These are phyloP conservation scores for Anguilla anguilla DNA, from an alignment of 2,797 vertebrate species.

Conservation along the genomic window DNA sequence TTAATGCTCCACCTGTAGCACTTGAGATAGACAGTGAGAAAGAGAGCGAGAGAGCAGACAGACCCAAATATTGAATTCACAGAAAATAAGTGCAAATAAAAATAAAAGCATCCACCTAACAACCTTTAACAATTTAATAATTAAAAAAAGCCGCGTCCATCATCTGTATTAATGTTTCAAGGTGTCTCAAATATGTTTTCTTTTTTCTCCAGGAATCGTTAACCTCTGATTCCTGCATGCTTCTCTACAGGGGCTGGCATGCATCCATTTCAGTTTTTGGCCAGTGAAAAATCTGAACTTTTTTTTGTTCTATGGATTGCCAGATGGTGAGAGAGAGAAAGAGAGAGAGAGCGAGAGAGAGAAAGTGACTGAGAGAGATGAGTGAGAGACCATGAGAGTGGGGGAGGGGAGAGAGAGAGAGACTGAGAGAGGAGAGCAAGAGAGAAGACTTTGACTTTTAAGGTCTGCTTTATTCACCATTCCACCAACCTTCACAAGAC, in stretches of 20 bases:
- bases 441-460: too few species aligned
- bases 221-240: neutral
- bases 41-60: neutral
- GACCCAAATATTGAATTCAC: neutral
- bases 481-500: too few species aligned
- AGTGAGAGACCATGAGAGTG: neutral
- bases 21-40: too few species aligned
- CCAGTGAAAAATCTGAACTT: neutral
- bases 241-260: neutral
- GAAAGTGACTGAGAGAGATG: neutral
- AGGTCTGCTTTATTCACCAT: too few species aligned
- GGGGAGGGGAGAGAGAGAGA: neutral
- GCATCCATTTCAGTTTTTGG: neutral
- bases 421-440: neutral
- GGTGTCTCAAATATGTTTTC: too few species aligned
- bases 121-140: neutral
- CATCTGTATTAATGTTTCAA: neutral
- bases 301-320: neutral
- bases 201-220: too few species aligned
- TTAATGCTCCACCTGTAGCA: neutral
- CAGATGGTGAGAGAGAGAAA: neutral
- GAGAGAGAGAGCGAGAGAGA: neutral
- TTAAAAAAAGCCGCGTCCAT: too few species aligned
- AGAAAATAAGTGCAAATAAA: neutral
- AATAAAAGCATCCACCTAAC: neutral